phyloP scores from a whole-genome alignment of 2,888 invertebrate genomes.

The Apotomis betuletana region DNA sequence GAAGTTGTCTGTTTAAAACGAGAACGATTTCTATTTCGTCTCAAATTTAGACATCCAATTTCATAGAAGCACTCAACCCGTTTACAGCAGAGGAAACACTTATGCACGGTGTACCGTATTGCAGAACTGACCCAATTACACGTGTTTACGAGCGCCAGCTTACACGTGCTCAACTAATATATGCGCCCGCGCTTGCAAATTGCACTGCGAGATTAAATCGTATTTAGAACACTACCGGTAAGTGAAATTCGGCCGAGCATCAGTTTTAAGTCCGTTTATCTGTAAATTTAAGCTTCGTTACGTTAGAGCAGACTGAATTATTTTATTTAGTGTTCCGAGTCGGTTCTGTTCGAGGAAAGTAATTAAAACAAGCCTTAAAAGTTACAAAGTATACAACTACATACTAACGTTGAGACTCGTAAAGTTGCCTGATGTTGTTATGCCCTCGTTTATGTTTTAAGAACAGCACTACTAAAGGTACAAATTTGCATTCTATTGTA shows the following conservation, averaged over 20 bases:
- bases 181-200: background rate
- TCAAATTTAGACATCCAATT: background rate
- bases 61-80: slow-evolving; percentile 14
- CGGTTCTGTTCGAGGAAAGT: slow-evolving; percentile 19
- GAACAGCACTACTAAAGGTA: too few relatives aligned
- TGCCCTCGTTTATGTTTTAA: too few relatives aligned
- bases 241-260: slow-evolving; percentile 3
- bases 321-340: background rate
- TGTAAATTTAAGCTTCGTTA: slow-evolving; percentile 3
- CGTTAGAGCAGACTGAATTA: slow-evolving; percentile 3
- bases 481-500: too few relatives aligned
- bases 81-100: background rate
- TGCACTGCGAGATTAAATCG: slow-evolving; percentile 9
- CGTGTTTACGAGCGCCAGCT: slow-evolving; percentile 21
- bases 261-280: slow-evolving; percentile 27
- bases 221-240: slow-evolving; percentile 31
- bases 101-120: background rate
- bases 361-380: slow-evolving; percentile 29
- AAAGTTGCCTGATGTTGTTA: slow-evolving; percentile 13
- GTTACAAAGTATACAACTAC: slow-evolving; percentile 10
- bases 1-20: too few relatives aligned
- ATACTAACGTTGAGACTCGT: background rate
- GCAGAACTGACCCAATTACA: slow-evolving; percentile 23
- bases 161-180: slow-evolving; percentile 22
- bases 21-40: too few relatives aligned